A percentile compares a stretch with the other conserved stretches of the same genome.
phyloP scores from a whole-genome alignment of 1,140 invertebrate genomes.

The Procambarus clarkii region DNA sequence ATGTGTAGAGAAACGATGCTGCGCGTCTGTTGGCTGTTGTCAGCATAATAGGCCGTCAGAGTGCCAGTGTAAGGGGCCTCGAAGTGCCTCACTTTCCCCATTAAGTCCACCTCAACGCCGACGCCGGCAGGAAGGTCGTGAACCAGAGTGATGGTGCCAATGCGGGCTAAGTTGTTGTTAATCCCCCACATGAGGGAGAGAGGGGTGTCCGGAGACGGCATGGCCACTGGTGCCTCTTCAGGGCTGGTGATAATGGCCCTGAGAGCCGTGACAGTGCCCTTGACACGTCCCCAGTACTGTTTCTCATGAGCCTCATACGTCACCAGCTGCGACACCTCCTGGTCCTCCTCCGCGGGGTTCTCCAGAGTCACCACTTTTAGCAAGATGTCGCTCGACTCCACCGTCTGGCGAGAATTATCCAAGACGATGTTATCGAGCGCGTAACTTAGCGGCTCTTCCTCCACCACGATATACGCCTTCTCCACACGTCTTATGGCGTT shows the following conservation, averaged over 20 bases:
- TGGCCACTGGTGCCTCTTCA: conserved; percentile 37
- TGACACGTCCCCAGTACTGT: conserved; percentile 66
- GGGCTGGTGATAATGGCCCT: conserved; percentile 43
- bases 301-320: conserved; percentile 51
- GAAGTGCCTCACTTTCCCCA: conserved; percentile 58
- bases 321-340: conserved; percentile 24
- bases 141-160: conserved; percentile 26
- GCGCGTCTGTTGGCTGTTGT: conserved; percentile 36
- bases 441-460: conserved; percentile 61
- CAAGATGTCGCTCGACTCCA: background rate
- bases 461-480: conserved; percentile 48
- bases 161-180: conserved; percentile 21
- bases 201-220: conserved; percentile 41
- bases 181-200: conserved; percentile 62
- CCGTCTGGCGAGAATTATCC: conserved; percentile 12
- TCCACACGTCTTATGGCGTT: conserved; percentile 23
- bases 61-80: conserved; percentile 66
- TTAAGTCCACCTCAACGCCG: conserved; percentile 56
- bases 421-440: conserved; percentile 54
- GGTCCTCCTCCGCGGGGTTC: conserved; percentile 39
- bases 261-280: conserved; percentile 66
- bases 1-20: conserved; percentile 58
- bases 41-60: conserved; percentile 49
- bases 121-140: conserved; percentile 53
- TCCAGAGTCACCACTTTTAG: conserved; percentile 32